Evolutionary conservation across 2,113 vertebrate genomes (phyloP), one percentile per base, ranked within the genome.

Genomic region (Etheostoma spectabile): DNA sequence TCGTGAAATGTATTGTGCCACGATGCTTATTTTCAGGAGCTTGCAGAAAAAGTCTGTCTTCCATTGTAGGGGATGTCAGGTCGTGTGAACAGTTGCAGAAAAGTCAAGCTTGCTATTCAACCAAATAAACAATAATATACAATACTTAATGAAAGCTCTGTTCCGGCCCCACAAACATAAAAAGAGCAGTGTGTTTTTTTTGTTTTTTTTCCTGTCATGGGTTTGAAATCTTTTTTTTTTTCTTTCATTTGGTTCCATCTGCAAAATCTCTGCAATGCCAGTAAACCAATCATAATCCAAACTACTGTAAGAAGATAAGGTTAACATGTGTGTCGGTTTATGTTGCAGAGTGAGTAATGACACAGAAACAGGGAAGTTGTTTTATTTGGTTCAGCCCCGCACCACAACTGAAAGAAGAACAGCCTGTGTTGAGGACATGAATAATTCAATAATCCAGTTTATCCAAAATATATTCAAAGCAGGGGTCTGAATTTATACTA

Each of bases 301-400:
- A 53, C 6, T 30, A 42, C 1, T 62, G 1, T 24, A 24, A 61
- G 1, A 73, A 61, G 53, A 60, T 16, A 45, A 22, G 12, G 45
- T 11, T 24, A 30, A 51, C 42, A 78, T 79, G 52, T 77, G 67
- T 8, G 67, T 70, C 57, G 22, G 53, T 27, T 77, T 10, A 51
- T 8, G 55, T 70, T 69, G 56, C 64, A 62, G 63, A 80, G 42
- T 56, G 59, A 88, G 73, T 57, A 48, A 84, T 77, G 79, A 87
- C 65, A 76, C 73, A 73, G 38, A 78, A 60, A 80, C 11, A 45
- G 42, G 74, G 83, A 79, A 77, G 65, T 24, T 19, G 38, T 82
- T 91, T 93, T 87, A 89, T 90, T 90, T 92, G 56, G 61, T 86
- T 91, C 71, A 66, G 67, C 51, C 72, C 64, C 19, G 57, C 62